phyloP scores from a whole-genome alignment of 1,140 invertebrate species.

The Ostrea edulis region DNA sequence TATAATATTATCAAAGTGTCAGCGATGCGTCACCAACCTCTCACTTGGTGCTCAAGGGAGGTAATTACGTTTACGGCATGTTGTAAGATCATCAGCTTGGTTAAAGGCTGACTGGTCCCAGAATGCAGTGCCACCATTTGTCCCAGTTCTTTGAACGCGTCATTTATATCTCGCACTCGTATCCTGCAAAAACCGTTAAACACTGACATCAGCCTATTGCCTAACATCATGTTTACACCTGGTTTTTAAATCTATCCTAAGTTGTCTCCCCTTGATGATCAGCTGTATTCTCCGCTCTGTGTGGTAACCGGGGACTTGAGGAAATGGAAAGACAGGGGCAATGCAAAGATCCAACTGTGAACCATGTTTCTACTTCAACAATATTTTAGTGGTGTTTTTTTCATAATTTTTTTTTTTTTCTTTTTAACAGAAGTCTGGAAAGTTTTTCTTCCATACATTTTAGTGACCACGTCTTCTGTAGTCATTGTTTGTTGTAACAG shows the following conservation, averaged over 20 bases:
- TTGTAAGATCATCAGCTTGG: conserved; percentile 92
- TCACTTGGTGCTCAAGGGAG: conserved; percentile 49
- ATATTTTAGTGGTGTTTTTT: too few relatives aligned
- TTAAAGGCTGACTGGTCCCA: conserved; percentile 97
- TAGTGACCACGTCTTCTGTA: too few relatives aligned
- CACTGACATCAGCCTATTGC: conserved; percentile 15
- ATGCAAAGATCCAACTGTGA: not conserved
- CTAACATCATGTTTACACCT: not conserved
- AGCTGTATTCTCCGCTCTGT: not conserved
- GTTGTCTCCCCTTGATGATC: conserved; percentile 6
- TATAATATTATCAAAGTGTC: too few relatives aligned
- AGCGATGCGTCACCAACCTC: conserved; percentile 41
- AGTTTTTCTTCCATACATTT: too few relatives aligned
- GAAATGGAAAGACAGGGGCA: not conserved
- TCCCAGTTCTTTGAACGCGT: conserved; percentile 96
- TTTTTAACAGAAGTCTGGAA: not conserved
- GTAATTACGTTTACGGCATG: conserved; percentile 43
- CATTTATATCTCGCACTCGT: conserved; percentile 97
- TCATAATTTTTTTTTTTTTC: not conserved
- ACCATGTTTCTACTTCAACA: not conserved
- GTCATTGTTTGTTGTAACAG: too few relatives aligned
- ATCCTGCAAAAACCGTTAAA: conserved; percentile 84
- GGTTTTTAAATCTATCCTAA: not conserved
- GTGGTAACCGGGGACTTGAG: not conserved
- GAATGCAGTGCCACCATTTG: conserved; percentile 98